A percentile compares a stretch with the other conserved stretches of the same genome.
Evolutionary conservation across 1,140 invertebrate genomes (phyloP).

Genomic region (Aphelinus atriplicis): DNA sequence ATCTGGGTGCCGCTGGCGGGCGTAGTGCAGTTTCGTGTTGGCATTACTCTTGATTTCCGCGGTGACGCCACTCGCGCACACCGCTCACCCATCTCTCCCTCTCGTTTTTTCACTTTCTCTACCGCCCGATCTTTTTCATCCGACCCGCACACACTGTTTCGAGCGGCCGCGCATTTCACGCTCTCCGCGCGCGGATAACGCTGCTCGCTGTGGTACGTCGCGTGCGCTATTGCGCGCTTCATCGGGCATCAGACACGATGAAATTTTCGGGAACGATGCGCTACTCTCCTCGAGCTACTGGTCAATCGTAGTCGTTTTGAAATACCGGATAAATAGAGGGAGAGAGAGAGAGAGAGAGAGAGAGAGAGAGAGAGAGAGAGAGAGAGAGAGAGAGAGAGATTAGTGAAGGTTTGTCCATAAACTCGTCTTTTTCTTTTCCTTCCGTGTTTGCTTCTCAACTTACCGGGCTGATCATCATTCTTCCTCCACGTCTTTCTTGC

Average conservation of each 20-base stretch:
- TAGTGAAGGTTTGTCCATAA: not conserved
- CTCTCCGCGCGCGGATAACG: too few relatives aligned
- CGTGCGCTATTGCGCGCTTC: too few relatives aligned
- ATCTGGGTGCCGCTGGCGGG: conserved; percentile 55
- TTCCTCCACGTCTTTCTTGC: conserved; percentile 11
- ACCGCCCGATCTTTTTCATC: conserved; percentile 41
- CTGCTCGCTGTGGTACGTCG: too few relatives aligned
- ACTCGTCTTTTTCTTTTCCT: conserved; percentile 6
- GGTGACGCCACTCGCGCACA: conserved; percentile 59
- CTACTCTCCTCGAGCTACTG: too few relatives aligned
- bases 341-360: not conserved
- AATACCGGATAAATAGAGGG: too few relatives aligned
- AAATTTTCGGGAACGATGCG: too few relatives aligned
- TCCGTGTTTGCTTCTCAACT: conserved; percentile 15
- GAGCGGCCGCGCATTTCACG: not conserved
- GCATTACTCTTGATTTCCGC: conserved; percentile 68
- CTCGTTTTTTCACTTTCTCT: conserved; percentile 31
- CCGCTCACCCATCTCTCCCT: conserved; percentile 46
- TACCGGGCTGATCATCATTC: not conserved
- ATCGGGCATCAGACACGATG: too few relatives aligned
- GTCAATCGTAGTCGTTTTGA: too few relatives aligned
- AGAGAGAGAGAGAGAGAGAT: not conserved
- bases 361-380: conserved; percentile 7
- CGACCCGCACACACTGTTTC: not conserved
- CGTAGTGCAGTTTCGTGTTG: conserved; percentile 67